These are phyloP conservation scores for Hemistola chrysoprasaria DNA, from an alignment of 2,888 invertebrate species.

Conservation along the genomic window DNA sequence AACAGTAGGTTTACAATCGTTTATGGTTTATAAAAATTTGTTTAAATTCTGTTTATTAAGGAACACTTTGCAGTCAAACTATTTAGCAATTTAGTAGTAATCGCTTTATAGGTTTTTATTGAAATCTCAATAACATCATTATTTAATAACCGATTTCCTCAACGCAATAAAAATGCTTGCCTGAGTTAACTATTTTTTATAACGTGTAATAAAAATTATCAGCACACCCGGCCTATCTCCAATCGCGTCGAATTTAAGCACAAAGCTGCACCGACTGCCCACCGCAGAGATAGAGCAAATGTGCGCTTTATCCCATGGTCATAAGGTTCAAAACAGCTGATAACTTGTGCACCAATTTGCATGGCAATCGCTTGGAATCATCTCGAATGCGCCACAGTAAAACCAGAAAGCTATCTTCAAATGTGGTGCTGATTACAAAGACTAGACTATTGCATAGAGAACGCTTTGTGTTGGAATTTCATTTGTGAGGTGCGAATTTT, in stretches of 20 bases:
- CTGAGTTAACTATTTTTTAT: not conserved
- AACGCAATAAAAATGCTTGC: too few species aligned
- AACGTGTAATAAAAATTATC: not conserved
- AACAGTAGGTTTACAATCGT: too few species aligned
- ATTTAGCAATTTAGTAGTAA: too few species aligned
- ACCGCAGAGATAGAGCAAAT: not conserved
- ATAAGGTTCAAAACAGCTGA: slow-evolving; percentile 10
- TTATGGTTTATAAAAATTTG: too few species aligned
- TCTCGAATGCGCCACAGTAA: slow-evolving; percentile 19
- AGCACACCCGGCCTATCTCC: not conserved
- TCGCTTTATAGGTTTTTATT: too few species aligned
- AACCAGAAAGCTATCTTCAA: slow-evolving; percentile 1
- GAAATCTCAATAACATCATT: too few species aligned
- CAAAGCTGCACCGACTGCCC: slow-evolving; percentile 3
- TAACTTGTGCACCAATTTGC: slow-evolving; percentile 37
- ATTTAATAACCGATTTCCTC: too few species aligned
- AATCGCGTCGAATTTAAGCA: slow-evolving; percentile 6
- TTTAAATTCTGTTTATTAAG: too few species aligned
- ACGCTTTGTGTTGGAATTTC: too few species aligned
- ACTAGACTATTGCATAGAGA: slow-evolving; percentile 1
- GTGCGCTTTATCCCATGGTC: slow-evolving; percentile 2
- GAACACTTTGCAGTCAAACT: too few species aligned
- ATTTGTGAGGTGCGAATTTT: too few species aligned
- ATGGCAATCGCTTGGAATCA: slow-evolving; percentile 36
- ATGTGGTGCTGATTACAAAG: not conserved